phyloP scores from a whole-genome alignment of 1,140 invertebrate genomes.

The Drosophila virilis region DNA sequence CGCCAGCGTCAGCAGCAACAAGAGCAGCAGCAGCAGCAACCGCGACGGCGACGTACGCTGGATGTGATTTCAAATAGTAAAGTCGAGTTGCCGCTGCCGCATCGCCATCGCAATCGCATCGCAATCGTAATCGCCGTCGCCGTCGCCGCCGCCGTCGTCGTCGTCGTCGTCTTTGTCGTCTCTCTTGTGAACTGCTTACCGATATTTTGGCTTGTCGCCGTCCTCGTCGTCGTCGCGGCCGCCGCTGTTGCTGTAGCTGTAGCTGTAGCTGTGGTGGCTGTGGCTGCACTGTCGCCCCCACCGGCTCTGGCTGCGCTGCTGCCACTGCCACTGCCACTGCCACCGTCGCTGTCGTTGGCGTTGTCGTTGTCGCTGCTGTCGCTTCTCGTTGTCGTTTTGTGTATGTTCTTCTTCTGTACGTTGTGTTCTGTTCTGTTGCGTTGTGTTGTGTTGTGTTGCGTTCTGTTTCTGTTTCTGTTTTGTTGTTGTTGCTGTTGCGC shows the following conservation, averaged over 20 bases:
- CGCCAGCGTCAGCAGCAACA: slow-evolving; percentile 9
- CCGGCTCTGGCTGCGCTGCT: neutral
- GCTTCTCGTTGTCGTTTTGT: slow-evolving; percentile 16
- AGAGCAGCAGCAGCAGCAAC: slow-evolving; percentile 24
- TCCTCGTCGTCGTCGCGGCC: no score
- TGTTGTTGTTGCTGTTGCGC: slow-evolving; percentile 52
- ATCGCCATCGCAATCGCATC: slow-evolving; percentile 64
- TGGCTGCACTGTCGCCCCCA: slow-evolving; percentile 14
- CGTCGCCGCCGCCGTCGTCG: slow-evolving; percentile 13
- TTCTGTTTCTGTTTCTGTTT: slow-evolving; percentile 39
- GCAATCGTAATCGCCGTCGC: slow-evolving; percentile 48
- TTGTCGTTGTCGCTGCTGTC: slow-evolving; percentile 9
- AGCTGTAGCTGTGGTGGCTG: slow-evolving; percentile 5
- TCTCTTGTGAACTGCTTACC: slow-evolving; percentile 21
- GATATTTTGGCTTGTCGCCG: slow-evolving; percentile 3
- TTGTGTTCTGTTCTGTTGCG: slow-evolving; percentile 11
- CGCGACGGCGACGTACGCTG: slow-evolving; percentile 48
- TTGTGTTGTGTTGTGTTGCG: slow-evolving; percentile 24
- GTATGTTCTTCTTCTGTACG: slow-evolving; percentile 26
- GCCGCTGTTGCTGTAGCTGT: neutral
- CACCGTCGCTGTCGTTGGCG: slow-evolving; percentile 3
- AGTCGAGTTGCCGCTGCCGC: slow-evolving; percentile 74
- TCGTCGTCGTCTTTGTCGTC: slow-evolving; percentile 16
- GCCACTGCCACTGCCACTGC: slow-evolving; percentile 6
- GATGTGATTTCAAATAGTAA: slow-evolving; percentile 75